Conservation (phyloP, 2,888 invertebrate genomes). For the Pteria penguin region DNA sequence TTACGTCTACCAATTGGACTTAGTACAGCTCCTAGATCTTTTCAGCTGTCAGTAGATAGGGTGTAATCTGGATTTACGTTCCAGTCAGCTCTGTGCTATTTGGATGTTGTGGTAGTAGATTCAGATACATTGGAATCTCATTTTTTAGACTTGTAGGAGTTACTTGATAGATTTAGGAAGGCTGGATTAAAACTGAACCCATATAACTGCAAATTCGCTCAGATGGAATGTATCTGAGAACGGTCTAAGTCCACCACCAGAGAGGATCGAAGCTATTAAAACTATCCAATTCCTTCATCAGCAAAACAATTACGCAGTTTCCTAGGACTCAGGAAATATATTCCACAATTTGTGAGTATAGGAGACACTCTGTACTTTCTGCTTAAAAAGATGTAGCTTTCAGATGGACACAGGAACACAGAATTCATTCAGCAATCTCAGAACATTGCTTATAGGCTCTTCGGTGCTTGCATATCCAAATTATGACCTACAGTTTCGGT, state of each 20-base stretch:
- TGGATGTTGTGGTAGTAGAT: not conserved
- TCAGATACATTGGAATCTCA: not conserved
- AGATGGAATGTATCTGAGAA: not conserved
- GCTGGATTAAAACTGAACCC: conserved; percentile 32
- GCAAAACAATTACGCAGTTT: not conserved
- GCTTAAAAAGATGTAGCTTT: conserved; percentile 31
- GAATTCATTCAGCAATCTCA: conserved; percentile 35
- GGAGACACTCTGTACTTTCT: not conserved
- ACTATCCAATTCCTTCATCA: not conserved
- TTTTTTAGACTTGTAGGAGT: not conserved
- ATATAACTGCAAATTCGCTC: conserved; percentile 32
- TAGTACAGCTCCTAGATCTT: conserved; percentile 17
- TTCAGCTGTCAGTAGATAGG: conserved; percentile 1
- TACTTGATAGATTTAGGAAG: conserved; percentile 20
- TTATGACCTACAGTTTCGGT: conserved; percentile 40
- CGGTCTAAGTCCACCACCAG: not conserved
- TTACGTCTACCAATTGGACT: conserved; percentile 44
- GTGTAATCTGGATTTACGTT: not conserved
- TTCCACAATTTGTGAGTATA: not conserved
- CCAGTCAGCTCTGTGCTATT: not conserved
- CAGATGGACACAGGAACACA: conserved; percentile 34
- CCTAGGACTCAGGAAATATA: not conserved
- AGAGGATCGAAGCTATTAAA: not conserved
- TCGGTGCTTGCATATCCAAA: conserved; percentile 46
- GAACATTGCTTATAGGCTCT: conserved; percentile 32